Base-by-base conservation (phyloP, 2,888 invertebrate genomes). In the Latheticus oryzae region DNA sequence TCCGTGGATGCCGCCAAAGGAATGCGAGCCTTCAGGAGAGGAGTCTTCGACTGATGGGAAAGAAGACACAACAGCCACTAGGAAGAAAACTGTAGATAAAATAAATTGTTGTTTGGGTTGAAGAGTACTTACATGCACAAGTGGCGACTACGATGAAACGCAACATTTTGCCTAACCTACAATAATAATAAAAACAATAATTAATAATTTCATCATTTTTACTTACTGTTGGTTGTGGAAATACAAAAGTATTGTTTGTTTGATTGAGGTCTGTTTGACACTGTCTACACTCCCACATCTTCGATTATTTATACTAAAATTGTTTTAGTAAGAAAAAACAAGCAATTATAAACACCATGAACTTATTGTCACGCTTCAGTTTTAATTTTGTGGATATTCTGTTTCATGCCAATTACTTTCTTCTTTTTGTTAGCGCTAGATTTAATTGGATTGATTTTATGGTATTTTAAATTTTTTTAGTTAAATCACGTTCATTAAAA, bases 231-330 rank as follows among this genome's bases (percentile, higher is more conserved):
- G 4, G 9, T 23, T 47, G n/a, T 30, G 47, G 47, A 47, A 35
- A 24, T 33, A 9, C n/a, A n/a, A n/a, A n/a, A n/a, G n/a, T n/a
- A n/a, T n/a, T n/a, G n/a, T 5, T 47, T 47, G 47, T 24, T 47
- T 24, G 24, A 17, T 47, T 21, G 47, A 47, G 47, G 47, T 47
- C 35, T 35, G 35, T 21, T 15, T 32, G 47, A 47, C 47, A 47
- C 47, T 47, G 47, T 13, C 24, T 24, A 11, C 35, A 33, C 33
- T 33, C 12, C 23, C 12, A 24, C 47, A 8, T 12, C 16, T 23
- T 15, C 35, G 12, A 33, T 47, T 47, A 47, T 47, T 47, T 47
- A 47, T 47, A 47, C 13, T 21, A 23, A 32, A 47, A 15, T 26
- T 26, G 15, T 17, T 9, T 13, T 3, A 15, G 28, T 8, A 15